These are phyloP conservation scores for Neofelis nebulosa DNA, from an alignment of 2,113 vertebrate species.

Conservation along the genomic window DNA sequence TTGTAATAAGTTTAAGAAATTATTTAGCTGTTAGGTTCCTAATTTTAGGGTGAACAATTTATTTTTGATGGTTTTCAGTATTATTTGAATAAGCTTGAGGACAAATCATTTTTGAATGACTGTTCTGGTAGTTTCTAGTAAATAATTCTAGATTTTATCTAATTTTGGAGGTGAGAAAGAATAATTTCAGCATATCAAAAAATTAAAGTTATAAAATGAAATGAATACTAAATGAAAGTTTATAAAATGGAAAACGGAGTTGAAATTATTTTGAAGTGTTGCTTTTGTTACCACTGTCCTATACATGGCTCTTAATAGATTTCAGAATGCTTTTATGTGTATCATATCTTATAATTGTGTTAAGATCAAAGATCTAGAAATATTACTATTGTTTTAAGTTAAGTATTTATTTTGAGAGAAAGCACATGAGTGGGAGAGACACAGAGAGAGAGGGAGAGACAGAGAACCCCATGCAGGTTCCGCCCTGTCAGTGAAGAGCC, in stretches of 20 bases:
- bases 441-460: too few relatives aligned
- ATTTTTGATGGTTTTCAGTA: background rate
- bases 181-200: background rate
- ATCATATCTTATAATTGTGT: background rate
- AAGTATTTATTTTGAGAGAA: too few relatives aligned
- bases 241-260: constrained; percentile 29
- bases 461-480: too few relatives aligned
- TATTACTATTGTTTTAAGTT: background rate
- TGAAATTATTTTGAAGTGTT: constrained; percentile 40
- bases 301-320: background rate
- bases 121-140: background rate
- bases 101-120: background rate
- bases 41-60: background rate
- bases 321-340: background rate
- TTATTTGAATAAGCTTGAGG: background rate
- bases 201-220: background rate
- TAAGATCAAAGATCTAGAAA: background rate
- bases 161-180: constrained; percentile 9
- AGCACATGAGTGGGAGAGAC: too few relatives aligned
- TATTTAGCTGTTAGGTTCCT: background rate
- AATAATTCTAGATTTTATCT: background rate
- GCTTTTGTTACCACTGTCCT: background rate
- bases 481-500: too few relatives aligned
- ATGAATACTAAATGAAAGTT: background rate
- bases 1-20: background rate